Percentiles rank a stretch among this genome's conserved stretches.
Conservation (phyloP, 2,113 vertebrate genomes). For the Calypte anna region DNA sequence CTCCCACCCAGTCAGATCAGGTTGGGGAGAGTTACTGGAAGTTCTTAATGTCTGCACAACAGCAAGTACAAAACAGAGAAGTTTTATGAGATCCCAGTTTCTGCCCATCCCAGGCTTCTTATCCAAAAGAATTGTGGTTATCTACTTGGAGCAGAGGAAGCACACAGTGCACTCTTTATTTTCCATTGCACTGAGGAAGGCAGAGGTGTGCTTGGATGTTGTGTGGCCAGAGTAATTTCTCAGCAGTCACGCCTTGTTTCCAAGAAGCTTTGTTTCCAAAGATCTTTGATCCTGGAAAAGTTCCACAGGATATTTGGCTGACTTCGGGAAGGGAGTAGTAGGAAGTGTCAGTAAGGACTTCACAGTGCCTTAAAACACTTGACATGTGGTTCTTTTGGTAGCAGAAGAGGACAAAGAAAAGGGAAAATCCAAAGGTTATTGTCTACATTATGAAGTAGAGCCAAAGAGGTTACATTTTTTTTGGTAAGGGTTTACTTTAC, state of each 20-base stretch:
- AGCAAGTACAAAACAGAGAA: neutral
- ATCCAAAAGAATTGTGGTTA: accelerated
- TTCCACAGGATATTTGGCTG: neutral
- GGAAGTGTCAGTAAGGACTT: neutral
- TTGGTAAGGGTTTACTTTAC: neutral
- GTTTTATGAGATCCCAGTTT: neutral
- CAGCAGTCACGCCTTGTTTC: neutral
- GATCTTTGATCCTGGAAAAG: neutral
- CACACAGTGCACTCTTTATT: neutral
- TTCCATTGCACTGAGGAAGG: neutral
- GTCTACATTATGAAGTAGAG: neutral
- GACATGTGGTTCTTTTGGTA: neutral
- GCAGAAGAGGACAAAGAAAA: neutral
- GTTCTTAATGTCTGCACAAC: neutral
- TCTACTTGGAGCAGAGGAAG: neutral
- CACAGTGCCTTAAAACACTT: neutral
- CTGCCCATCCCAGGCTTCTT: neutral
- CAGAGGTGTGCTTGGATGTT: accelerated
- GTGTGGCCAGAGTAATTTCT: neutral
- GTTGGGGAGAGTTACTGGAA: too few species aligned
- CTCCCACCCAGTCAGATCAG: neutral
- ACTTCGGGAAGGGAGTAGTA: neutral
- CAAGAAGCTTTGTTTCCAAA: neutral
- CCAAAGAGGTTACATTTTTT: accelerated
- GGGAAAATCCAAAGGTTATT: neutral